These are phyloP conservation scores for Arctia plantaginis DNA, from an alignment of 2,888 invertebrate species.

Conservation along the genomic window DNA sequence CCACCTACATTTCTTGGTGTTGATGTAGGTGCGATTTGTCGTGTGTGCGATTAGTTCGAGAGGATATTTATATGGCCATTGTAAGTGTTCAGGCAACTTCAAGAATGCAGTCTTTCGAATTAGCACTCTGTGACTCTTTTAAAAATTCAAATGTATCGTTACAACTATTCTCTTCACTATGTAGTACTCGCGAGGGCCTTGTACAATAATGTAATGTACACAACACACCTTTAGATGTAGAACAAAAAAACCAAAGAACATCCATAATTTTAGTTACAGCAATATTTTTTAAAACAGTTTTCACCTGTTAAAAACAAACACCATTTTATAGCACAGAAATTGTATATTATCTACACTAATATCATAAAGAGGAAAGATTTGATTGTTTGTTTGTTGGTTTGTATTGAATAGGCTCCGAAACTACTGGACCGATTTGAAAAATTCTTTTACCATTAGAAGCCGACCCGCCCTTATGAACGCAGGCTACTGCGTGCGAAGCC, in stretches of 20 bases:
- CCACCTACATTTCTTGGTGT: slow-evolving; percentile 56
- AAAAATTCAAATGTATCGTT: not conserved
- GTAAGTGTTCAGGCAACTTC: slow-evolving; percentile 12
- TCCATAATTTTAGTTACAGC: not conserved
- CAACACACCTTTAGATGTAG: not conserved
- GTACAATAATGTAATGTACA: not conserved
- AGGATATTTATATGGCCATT: slow-evolving; percentile 25
- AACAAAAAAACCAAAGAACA: not conserved
- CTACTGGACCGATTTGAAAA: too few species aligned
- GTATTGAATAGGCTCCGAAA: too few species aligned
- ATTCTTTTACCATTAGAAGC: too few species aligned
- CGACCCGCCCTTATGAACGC: too few species aligned
- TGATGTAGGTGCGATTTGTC: slow-evolving; percentile 50
- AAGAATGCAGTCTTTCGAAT: not conserved
- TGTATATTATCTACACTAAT: too few species aligned
- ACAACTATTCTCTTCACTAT: not conserved
- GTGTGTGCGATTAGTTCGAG: slow-evolving; percentile 43
- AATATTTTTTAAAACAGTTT: too few species aligned
- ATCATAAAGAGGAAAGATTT: too few species aligned
- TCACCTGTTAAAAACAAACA: too few species aligned
- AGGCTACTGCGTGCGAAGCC: too few species aligned
- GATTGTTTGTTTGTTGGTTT: too few species aligned
- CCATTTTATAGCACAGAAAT: too few species aligned
- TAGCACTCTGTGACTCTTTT: not conserved
- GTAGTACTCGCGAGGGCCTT: not conserved